Base-by-base conservation (phyloP, 2,113 vertebrate genomes). In the Hemichromis elongatus region DNA sequence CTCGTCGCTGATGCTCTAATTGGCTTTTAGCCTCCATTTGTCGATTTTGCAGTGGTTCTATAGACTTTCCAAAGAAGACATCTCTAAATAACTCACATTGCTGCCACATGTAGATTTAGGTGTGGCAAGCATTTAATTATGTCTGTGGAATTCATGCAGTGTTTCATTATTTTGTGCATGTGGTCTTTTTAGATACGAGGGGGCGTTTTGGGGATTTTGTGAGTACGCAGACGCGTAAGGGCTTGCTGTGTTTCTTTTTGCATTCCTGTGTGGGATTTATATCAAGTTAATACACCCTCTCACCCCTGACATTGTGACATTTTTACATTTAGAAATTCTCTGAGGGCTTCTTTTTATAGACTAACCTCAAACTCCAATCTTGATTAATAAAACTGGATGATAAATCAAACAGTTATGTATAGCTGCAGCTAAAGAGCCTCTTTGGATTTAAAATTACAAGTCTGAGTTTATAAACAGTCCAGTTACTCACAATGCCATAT, bases 71-170 rank as follows among this genome's bases (percentile, higher is more conserved):
- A 55, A 55, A 55, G 21, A 52, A 59, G 30, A 21, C 55, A 3
- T 45, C 30, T 19, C 28, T 53, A 30, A 82, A 80, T 83, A 21
- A 21, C 85, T 77, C 85, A n/a, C 75, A 33, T 24, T 86, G 87
- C 45, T 21, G 66, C 90, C 55, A 79, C 61, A 86, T 91, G 87
- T 79, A 68, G 53, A 12, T 12, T 9, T 35, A 90, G 88, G 85
- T 57, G 83, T 77, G 80, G 54, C 63, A 14, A 33, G 13, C 50
- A 1, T 21, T 84, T 86, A 11, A 63, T 84, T 42, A 70, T 56
- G 16, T 3, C 87, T 77, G 59, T 56, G 47, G 84, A 89, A 90
- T 90, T 77, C 79, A 50, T 88, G 75, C 54, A 66, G 8, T 80
- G 53, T 77, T 78, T 85, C 14, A 78, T 70, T 52, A 77, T 77